Evolutionary conservation across 2,888 invertebrate genomes (phyloP).

Genomic region (Chouioia cunea): DNA sequence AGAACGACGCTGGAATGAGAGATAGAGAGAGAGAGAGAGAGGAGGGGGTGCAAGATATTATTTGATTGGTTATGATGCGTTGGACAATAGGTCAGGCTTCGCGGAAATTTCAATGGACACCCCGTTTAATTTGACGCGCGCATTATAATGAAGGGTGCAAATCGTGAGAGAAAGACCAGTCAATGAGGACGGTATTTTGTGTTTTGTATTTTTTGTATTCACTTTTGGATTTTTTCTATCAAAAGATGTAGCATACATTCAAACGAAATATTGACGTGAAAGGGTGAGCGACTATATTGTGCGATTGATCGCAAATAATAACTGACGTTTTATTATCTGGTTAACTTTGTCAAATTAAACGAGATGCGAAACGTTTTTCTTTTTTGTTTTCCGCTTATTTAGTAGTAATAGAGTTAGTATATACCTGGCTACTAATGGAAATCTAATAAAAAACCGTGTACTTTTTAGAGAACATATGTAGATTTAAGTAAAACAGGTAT

Average conservation of each 20-base stretch:
- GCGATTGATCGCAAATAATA: background rate
- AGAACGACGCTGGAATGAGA: background rate
- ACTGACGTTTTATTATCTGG: slow-evolving; percentile 2
- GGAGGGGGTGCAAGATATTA: background rate
- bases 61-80: slow-evolving; percentile 18
- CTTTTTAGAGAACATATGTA: too few relatives aligned
- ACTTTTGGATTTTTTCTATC: too few relatives aligned
- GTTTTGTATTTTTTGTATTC: too few relatives aligned
- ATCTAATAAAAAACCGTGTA: too few relatives aligned
- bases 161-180: too few relatives aligned
- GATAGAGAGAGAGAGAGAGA: background rate
- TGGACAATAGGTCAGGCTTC: background rate
- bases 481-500: too few relatives aligned
- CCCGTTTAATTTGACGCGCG: slow-evolving; percentile 17
- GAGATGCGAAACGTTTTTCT: too few relatives aligned
- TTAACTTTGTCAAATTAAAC: slow-evolving; percentile 1
- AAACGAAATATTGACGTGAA: slow-evolving; percentile 8
- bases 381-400: too few relatives aligned
- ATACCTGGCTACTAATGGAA: too few relatives aligned
- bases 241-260: background rate
- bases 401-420: too few relatives aligned
- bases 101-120: slow-evolving; percentile 21
- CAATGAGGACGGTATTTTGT: too few relatives aligned
- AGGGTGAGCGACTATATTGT: background rate
- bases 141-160: background rate